Evolutionary conservation across 2,888 invertebrate species (phyloP).

Genomic region (Plagodis pulveraria): DNA sequence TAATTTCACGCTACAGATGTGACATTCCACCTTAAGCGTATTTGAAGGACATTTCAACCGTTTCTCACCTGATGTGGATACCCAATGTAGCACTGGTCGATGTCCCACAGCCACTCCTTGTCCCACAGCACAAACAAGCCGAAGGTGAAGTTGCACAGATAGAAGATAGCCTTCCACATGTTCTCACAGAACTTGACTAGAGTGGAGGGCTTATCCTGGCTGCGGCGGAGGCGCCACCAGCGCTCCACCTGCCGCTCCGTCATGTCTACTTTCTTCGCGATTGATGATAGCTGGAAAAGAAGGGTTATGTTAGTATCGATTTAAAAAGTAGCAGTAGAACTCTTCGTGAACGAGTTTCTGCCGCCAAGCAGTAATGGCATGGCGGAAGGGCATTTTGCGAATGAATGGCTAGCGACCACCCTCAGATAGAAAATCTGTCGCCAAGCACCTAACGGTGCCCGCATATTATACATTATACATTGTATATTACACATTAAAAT

Average conservation of each 20-base stretch:
- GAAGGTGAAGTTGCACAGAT: constrained; percentile 92
- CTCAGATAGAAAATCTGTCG: too few species aligned
- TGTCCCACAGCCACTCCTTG: constrained; percentile 98
- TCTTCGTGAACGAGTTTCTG: too few species aligned
- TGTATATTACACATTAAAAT: too few species aligned
- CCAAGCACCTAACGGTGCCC: too few species aligned
- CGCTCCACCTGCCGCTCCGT: constrained; percentile 95
- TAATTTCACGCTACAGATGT: too few species aligned
- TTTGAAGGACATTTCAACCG: too few species aligned
- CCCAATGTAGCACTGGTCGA: constrained; percentile 93
- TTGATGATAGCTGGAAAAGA: constrained; percentile 83
- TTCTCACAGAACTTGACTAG: constrained; percentile 97
- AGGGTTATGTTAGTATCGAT: not conserved
- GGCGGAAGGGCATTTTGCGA: too few species aligned
- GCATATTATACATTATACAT: too few species aligned
- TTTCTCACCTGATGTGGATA: constrained; percentile 90
- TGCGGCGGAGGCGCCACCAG: constrained; percentile 94
- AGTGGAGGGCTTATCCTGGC: constrained; percentile 95
- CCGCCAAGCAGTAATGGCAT: too few species aligned
- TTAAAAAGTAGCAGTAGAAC: too few species aligned
- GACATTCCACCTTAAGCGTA: too few species aligned
- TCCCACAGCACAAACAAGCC: constrained; percentile 94
- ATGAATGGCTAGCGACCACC: too few species aligned
- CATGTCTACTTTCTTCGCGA: constrained; percentile 94
- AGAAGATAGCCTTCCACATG: constrained; percentile 95